These are phyloP conservation scores for Adelges cooleyi DNA, from an alignment of 1,140 invertebrate species.

Conservation along the genomic window DNA sequence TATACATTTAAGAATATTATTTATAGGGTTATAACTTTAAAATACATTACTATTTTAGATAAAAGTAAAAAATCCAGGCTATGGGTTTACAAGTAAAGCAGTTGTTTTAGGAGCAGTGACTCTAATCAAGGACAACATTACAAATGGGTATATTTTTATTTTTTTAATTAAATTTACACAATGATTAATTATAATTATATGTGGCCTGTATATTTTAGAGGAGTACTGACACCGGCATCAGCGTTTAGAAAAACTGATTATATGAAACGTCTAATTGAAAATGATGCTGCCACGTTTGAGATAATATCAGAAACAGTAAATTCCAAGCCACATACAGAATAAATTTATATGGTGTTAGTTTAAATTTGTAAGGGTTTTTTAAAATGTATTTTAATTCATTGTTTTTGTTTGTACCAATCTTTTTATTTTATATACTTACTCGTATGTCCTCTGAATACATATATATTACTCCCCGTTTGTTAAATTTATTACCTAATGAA, in stretches of 20 bases:
- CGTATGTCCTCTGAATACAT: too few species aligned
- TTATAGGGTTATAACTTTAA: too few species aligned
- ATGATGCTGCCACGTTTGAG: not conserved
- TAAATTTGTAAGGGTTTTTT: too few species aligned
- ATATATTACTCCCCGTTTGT: too few species aligned
- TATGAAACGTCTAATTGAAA: not conserved
- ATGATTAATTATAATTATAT: not conserved
- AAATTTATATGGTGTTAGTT: not conserved
- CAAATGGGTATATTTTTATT: not conserved
- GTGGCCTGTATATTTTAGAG: not conserved
- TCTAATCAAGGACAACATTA: slow-evolving; percentile 54
- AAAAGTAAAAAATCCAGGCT: slow-evolving; percentile 60
- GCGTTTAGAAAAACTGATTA: not conserved
- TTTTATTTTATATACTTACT: too few species aligned
- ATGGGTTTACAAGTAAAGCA: slow-evolving; percentile 62
- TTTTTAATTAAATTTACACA: not conserved
- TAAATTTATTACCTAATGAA: too few species aligned
- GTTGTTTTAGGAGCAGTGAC: slow-evolving; percentile 60
- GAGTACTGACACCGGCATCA: not conserved
- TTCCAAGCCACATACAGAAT: not conserved
- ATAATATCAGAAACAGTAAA: not conserved
- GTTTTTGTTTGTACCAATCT: too few species aligned
- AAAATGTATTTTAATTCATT: too few species aligned
- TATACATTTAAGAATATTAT: too few species aligned
- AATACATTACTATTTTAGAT: too few species aligned